Evolutionary conservation across 1,140 invertebrate genomes (phyloP).

Genomic region (Mercenaria mercenaria): DNA sequence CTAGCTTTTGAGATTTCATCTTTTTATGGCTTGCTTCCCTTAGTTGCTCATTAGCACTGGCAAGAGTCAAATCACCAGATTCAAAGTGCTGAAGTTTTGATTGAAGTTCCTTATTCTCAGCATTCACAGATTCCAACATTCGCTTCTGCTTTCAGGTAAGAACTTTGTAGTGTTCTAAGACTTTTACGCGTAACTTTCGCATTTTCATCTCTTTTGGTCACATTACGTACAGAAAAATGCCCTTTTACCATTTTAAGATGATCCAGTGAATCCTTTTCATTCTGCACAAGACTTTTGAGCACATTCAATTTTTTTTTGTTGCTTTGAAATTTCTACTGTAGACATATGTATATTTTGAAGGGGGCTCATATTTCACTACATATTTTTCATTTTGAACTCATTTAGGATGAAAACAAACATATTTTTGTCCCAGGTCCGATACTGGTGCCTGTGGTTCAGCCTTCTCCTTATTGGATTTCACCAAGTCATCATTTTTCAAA

Average conservation of each 20-base stretch:
- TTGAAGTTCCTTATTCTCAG: background rate
- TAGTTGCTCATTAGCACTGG: background rate
- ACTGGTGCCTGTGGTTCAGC: too few species aligned
- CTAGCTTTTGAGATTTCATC: background rate
- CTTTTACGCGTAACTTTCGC: background rate
- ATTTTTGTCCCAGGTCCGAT: too few species aligned
- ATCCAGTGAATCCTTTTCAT: background rate
- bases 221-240: constrained; percentile 34
- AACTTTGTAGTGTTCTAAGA: background rate
- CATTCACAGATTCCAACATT: background rate
- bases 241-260: background rate
- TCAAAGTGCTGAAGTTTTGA: background rate
- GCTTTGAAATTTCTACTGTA: background rate
- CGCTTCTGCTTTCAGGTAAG: background rate
- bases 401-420: too few species aligned
- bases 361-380: too few species aligned
- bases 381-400: too few species aligned
- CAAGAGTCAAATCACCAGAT: too few species aligned
- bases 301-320: background rate
- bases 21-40: background rate
- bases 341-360: too few species aligned
- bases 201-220: constrained; percentile 22
- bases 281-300: background rate
- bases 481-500: too few species aligned
- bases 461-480: too few species aligned